Base-by-base conservation (phyloP, 2,797 vertebrate genomes). In the Schizothorax lantsangensis region DNA sequence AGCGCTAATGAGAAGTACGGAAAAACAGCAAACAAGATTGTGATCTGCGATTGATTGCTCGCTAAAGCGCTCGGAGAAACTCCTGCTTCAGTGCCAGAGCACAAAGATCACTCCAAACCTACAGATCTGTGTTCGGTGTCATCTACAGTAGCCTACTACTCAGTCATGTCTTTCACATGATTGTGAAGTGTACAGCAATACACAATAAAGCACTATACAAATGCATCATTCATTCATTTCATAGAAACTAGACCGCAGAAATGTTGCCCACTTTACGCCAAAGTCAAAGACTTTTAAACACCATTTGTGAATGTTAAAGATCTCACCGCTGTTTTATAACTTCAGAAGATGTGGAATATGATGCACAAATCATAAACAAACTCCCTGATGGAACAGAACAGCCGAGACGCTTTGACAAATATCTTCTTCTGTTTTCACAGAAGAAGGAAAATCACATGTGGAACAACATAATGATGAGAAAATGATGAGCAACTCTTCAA, bases 21-120 rank as follows among this genome's bases (percentile, higher is more conserved):
- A 88, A 84, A 85, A 87, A 77, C 45, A 36, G 85, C 87, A 77
- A 86, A 88, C 83, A 74, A 57, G 84, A 88, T 84, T 57, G 62
- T 62, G 59, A 86, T 87, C 72, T 5, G 52, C 83, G 54, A 87
- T 21, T 88, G 81, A 88, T 87, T 78, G 75, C 11, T 68, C 72
- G 49, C 72, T 84, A 54, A 89, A 66, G 64, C 82, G 26, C 85
- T 66, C 47, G 47, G 81, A 49, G 49, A 87, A 87, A 74, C 84
- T 59, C 43, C 81, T 40, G 26, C 83, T 57, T 43, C 81, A 78
- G 66, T 45, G 80, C 59, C 43, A 33, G 73, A 57, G 30, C 15
- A 0, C 15, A 0, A 6, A 33, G 30, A 5, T 59, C 62, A 15
- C 62, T 66, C 62, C 26, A 59, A 11, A 59, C 57, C n/a, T 17